Conservation (phyloP, 2,888 invertebrate species). For the Drosophila koepferae region DNA sequence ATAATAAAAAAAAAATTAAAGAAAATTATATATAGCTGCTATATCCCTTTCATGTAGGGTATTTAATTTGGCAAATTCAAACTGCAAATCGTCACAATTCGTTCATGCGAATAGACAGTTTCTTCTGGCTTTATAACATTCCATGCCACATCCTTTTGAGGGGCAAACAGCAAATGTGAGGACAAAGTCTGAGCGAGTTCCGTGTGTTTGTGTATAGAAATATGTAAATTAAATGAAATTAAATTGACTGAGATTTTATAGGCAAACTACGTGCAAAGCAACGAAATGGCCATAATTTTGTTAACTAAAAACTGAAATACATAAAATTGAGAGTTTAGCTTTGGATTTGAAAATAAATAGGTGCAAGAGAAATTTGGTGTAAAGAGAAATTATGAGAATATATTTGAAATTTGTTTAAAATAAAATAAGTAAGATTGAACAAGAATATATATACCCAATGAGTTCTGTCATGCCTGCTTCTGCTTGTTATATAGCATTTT, state of each 20-base stretch:
- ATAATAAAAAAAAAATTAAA: too few species aligned
- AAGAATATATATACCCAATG: background rate
- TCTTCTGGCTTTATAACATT: background rate
- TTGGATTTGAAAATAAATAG: background rate
- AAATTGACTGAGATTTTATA: constrained; percentile 47
- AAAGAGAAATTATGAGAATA: background rate
- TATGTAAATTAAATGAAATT: constrained; percentile 42
- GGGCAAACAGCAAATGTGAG: constrained; percentile 9
- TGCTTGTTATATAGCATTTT: background rate
- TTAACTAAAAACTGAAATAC: background rate
- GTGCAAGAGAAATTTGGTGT: background rate
- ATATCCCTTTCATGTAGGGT: background rate
- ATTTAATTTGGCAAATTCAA: background rate
- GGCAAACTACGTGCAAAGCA: constrained; percentile 49
- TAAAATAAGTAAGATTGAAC: background rate
- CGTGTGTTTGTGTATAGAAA: constrained; percentile 7
- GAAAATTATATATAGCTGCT: background rate
- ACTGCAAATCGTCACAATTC: constrained; percentile 8
- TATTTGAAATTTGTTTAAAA: too few species aligned
- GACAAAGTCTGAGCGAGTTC: background rate
- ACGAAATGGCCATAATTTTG: constrained; percentile 39
- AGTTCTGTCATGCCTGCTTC: background rate
- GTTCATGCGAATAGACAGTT: constrained; percentile 8
- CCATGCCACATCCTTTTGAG: background rate
- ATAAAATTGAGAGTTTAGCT: background rate